Percentiles rank a stretch among this genome's conserved stretches.
Evolutionary conservation across 2,113 vertebrate genomes (phyloP).

Genomic region (Vulpes vulpes): DNA sequence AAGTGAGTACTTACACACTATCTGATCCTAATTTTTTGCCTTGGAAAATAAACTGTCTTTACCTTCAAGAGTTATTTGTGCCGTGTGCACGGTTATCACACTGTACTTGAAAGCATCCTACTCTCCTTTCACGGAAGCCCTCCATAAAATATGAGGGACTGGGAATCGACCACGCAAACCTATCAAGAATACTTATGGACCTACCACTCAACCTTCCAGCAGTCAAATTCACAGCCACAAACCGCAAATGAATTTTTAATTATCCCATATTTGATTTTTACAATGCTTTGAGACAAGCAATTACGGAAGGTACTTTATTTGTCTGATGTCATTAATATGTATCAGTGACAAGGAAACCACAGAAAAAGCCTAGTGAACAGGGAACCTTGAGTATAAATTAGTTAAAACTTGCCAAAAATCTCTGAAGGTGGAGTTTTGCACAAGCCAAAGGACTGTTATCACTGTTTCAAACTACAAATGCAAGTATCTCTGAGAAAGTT

Average conservation of each 20-base stretch:
- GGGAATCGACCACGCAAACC: conserved; percentile 56
- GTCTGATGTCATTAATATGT: conserved; percentile 77
- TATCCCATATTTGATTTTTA: conserved; percentile 82
- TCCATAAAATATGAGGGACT: neutral
- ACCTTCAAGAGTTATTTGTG: neutral
- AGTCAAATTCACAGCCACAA: conserved; percentile 74
- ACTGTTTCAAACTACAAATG: neutral
- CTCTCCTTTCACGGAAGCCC: neutral
- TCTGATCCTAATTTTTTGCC: neutral
- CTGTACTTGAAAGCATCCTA: neutral
- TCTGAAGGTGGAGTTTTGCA: neutral
- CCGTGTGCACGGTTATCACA: neutral
- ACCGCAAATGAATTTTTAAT: conserved; percentile 87
- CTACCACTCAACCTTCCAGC: conserved; percentile 52
- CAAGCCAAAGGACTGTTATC: neutral
- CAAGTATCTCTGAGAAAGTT: neutral
- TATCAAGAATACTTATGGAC: conserved; percentile 46
- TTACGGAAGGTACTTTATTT: conserved; percentile 81
- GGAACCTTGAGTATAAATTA: conserved; percentile 52
- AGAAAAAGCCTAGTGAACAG: conserved; percentile 13
- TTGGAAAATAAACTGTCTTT: conserved; percentile 29
- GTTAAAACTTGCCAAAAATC: conserved; percentile 28
- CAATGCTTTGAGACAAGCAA: conserved; percentile 76
- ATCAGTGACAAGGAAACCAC: conserved; percentile 73
- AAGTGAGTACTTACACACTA: neutral